Base-by-base conservation (phyloP, 1,140 invertebrate genomes). In the Onthophagus taurus region DNA sequence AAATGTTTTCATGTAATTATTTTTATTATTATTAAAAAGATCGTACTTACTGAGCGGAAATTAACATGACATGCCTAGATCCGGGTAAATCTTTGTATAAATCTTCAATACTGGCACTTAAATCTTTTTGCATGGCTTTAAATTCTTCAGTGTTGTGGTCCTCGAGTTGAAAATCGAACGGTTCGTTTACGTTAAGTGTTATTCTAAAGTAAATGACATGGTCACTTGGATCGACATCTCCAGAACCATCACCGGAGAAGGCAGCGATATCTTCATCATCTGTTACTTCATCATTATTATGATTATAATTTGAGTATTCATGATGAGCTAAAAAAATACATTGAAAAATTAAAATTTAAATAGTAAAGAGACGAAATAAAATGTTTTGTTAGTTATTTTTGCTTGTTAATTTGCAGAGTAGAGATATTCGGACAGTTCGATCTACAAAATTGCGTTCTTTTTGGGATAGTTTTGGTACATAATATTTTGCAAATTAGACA, bases 181-280 rank as follows among this genome's bases (percentile, higher is more conserved):
- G 54, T 20, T 74, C 58, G 35, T 52, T 51, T 5, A 72, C 54
- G 6, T 60, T 67, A 17, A 75, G 51, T 8, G 55, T 63, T 13
- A 69, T 57, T 35, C 73, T 64, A 54, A 66, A 63, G 33, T 61
- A 61, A 20, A 39, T 20, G 24, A 14, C 31, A 34, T 3, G 33
- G 9, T 21, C 13, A 21, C 19, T 9, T 9, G 23, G 13, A 23
- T 23, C 31, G 1, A 14, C 21, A 16, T 37, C 42, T 8, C 43
- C 48, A 11, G 48, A 42, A 37, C 42, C 36, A 24, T 36, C 31
- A 29, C 42, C 41, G 14, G 31, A 20, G 16, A 37, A 24, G 13
- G 39, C 36, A 43, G 45, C 44, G 19, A 39, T 31, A 26, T 46
- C 45, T 18, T 50, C 48, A 20, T 46, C 23, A 9, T 30, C 24